Evolutionary conservation across 2,797 vertebrate genomes (phyloP).

Genomic region (Pseudocheirus occidentalis): DNA sequence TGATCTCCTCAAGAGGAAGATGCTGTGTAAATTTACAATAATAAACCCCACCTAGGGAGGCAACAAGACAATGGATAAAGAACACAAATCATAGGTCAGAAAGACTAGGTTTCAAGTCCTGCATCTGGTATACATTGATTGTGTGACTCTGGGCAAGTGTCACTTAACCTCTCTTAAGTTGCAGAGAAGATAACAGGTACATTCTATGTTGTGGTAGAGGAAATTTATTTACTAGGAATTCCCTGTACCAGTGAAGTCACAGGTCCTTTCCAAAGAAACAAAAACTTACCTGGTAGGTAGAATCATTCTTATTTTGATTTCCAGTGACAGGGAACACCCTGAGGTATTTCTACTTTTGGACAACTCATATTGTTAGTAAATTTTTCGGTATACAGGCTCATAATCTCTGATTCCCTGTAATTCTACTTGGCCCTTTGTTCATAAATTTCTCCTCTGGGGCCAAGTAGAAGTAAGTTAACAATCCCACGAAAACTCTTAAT

Average conservation of each 20-base stretch:
- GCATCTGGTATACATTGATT: neutral
- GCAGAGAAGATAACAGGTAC: neutral
- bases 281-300: neutral
- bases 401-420: neutral
- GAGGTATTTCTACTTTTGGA: neutral
- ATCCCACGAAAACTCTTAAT: neutral
- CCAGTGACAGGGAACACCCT: neutral
- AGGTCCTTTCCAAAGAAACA: neutral
- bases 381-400: neutral
- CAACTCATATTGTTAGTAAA: neutral
- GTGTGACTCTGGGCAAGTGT: neutral
- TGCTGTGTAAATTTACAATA: slow-evolving; percentile 19
- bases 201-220: neutral
- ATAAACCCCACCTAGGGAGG: slow-evolving; percentile 7
- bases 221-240: neutral
- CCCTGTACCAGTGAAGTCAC: neutral
- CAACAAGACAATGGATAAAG: neutral
- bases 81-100: neutral
- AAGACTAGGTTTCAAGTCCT: neutral
- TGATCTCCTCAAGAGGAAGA: slow-evolving; percentile 44
- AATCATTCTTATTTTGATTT: neutral
- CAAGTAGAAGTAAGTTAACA: neutral
- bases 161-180: neutral
- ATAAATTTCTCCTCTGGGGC: neutral
- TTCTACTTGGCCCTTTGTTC: neutral